Evolutionary conservation across 2,113 vertebrate genomes (phyloP).

Genomic region (Oxyura jamaicensis): DNA sequence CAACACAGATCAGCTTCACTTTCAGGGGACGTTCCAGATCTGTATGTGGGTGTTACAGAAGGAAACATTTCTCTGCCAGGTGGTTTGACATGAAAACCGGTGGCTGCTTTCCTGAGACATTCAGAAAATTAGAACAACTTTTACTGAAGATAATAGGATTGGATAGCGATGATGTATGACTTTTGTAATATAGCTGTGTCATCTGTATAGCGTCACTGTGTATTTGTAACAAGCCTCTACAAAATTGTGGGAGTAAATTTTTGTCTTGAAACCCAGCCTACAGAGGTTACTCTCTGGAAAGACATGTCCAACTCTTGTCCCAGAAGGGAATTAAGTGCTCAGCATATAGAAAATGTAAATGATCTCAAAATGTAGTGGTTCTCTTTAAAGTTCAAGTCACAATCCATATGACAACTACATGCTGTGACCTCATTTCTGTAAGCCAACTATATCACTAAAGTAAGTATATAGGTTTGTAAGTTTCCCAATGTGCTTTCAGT

Average conservation of each 20-base stretch:
- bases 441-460: accelerated
- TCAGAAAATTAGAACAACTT: background rate
- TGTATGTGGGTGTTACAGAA: constrained; percentile 11
- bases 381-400: background rate
- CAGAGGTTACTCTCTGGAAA: background rate
- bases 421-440: background rate
- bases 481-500: background rate
- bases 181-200: constrained; percentile 15
- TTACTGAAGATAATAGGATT: background rate
- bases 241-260: background rate
- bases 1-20: background rate
- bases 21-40: background rate
- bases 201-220: background rate
- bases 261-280: background rate
- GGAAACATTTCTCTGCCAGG: constrained; percentile 29
- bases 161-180: background rate
- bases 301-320: background rate
- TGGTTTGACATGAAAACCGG: constrained; percentile 24
- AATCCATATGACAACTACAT: background rate
- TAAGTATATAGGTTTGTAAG: background rate
- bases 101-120: background rate
- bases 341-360: background rate
- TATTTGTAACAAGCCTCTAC: background rate
- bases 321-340: background rate
- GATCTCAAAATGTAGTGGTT: background rate